Percentiles rank a stretch among this genome's conserved stretches.
Conservation (phyloP, 2,888 invertebrate genomes). For the Trichogramma dendrolimi region DNA sequence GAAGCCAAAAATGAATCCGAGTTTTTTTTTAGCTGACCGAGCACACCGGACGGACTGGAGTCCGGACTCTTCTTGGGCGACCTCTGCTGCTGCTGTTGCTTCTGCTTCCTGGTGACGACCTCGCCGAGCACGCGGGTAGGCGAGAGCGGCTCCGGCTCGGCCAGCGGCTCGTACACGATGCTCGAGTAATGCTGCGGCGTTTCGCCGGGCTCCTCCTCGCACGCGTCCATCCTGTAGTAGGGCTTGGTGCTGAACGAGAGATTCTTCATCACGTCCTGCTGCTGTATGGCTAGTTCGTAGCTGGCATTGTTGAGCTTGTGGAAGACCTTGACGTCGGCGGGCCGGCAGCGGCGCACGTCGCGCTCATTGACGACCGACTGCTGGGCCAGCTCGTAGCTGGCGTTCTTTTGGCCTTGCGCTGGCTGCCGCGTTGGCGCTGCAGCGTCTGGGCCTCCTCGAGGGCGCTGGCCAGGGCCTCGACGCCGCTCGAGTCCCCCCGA, state of each 20-base stretch:
- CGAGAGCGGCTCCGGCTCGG: constrained; percentile 10
- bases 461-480: constrained; percentile 12
- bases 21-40: constrained; percentile 51
- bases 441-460: not conserved
- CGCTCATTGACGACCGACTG: constrained; percentile 41
- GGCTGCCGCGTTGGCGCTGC: constrained; percentile 26
- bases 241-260: constrained; percentile 32
- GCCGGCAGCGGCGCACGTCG: constrained; percentile 24
- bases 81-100: constrained; percentile 13
- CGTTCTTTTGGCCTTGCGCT: constrained; percentile 45
- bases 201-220: constrained; percentile 42
- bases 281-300: constrained; percentile 45
- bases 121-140: constrained; percentile 32
- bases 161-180: constrained; percentile 6
- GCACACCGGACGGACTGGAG: constrained; percentile 30
- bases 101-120: constrained; percentile 3
- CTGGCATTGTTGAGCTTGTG: constrained; percentile 44
- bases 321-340: constrained; percentile 27
- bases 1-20: constrained; percentile 48
- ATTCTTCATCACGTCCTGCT: constrained; percentile 43
- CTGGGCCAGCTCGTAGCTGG: constrained; percentile 49
- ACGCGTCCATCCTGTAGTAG: constrained; percentile 45
- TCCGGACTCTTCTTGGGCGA: not conserved
- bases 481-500: constrained; percentile 7
- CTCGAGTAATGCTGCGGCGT: constrained; percentile 21